These are phyloP conservation scores for Zoanthus solanderi DNA, from an alignment of 92 coral and sea anemone species.

Conservation along the genomic window DNA sequence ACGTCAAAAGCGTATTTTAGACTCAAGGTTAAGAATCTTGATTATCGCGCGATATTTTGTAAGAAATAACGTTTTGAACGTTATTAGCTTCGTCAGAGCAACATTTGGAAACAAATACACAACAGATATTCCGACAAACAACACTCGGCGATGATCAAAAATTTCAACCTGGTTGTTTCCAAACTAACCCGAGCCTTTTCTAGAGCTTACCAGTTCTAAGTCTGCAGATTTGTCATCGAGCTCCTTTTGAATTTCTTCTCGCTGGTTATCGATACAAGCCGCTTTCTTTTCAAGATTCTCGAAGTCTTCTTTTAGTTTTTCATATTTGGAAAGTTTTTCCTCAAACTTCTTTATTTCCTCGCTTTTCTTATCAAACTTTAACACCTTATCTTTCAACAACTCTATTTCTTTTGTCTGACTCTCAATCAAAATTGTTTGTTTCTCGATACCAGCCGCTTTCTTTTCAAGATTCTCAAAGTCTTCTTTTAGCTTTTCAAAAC, in stretches of 20 bases:
- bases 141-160: no score
- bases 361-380: slow-evolving; percentile 26
- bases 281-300: slow-evolving; percentile 11
- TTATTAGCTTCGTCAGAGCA: no score
- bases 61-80: no score
- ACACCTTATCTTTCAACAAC: slow-evolving; percentile 24
- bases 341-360: slow-evolving; percentile 12
- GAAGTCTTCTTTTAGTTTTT: slow-evolving; percentile 24
- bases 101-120: no score
- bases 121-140: no score
- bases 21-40: no score
- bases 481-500: slow-evolving; percentile 19
- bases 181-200: no score
- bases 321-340: slow-evolving; percentile 14
- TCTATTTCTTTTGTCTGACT: slow-evolving; percentile 47
- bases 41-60: no score
- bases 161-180: no score
- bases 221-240: slow-evolving; percentile 45
- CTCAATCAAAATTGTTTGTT: slow-evolving; percentile 29
- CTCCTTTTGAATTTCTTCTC: slow-evolving; percentile 35
- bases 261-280: no score
- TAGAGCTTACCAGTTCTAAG: slow-evolving; percentile 15
- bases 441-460: no score
- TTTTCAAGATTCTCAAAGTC: slow-evolving; percentile 26
- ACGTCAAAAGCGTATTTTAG: no score